Evolutionary conservation across 64 coral and sea anemone species (phyloP), one percentile per base, ranked within the genome.

Genomic region (Montipora cactus): DNA sequence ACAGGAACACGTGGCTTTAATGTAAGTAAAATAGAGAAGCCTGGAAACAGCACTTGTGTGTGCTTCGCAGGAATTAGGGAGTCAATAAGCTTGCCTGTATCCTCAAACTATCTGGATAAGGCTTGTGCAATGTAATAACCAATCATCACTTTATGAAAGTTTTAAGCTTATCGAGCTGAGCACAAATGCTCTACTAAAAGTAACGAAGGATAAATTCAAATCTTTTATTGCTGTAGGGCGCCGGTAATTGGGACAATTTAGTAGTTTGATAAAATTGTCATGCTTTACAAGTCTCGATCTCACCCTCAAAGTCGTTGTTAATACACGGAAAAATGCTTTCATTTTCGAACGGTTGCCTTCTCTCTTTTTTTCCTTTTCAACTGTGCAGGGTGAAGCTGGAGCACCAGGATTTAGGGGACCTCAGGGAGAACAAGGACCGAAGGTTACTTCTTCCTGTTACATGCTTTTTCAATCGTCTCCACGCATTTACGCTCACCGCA

Each of bases 371-470:
- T 37, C 37, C 37, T 37, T 37, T 37, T 37, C 37, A 37, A 37
- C 37, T 67, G 74, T 0, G 67, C 61, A 94, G 92, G 92, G 92
- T 59, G 59, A 53, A 49, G 77, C 5, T 80, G 92, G 92, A 16
- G n/a, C 58, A 66, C 86, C 75, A 80, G 92, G 92, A 9, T 49
- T 77, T 49, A 87, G 22, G 25, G 92, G 92, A 16, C 47, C 77
- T 10, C 49, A 55, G 46, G 92, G 92, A 14, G 87, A 87, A 55
- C 92, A 47, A 28, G 92, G 92, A 46, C n/a, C 67, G 25, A 51
- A 79, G 67, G 92, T 87, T 44, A 87, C 59, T 61, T 71, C 45
- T 86, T 71, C 46, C 4, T 21, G 46, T 50, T 49, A 11, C 22
- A 62, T 44, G 5, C 21, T 25, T 25, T 81, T 15, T 78, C 15